Evolutionary conservation across 2,888 invertebrate genomes (phyloP), one percentile per base, ranked within the genome.

Genomic region (Polia nebulosa): DNA sequence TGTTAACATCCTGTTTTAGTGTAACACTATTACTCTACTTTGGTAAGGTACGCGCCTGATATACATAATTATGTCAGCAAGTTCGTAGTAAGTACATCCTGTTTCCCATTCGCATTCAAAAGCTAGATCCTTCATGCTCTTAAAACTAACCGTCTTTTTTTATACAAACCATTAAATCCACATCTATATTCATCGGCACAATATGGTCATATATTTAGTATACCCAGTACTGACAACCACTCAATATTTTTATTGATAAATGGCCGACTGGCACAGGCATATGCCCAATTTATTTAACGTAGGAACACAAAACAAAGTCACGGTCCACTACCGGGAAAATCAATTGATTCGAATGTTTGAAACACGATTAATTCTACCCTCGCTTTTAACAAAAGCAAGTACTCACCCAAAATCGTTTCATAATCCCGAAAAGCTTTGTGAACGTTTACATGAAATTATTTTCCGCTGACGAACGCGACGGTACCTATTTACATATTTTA

Each of bases 191-290:
- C 34, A 52, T 52, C 17, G 15, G 9, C 34, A 56, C 1, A 73
- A 51, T 41, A 15, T 41, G 49, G 39, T 45, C 60, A 52, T 47
- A 45, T 41, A 55, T 29, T 51, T 63, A 77, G 39, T 52, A 39
- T 53, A 58, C 66, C 52, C 56, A 78, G 73, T 55, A 77, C 80
- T 72, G 81, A 73, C 79, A 78, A 59, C 55, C 66, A 59, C 56
- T 66, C 75, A 65, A 80, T 47, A 59, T 72, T 69, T 70, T 83
- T 70, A 83, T 75, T 83, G 68, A 83, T 83, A 79, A 83, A 82
- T 81, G 63, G 49, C 63, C 58, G 44, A 20, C 74, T 77, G 81
- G 81, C 51, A 57, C 27, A 41, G 70, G 56, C 69, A 72, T 67
- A 70, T 58, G 51, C 68, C 22, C 68, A 72, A 79, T 81, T 80